Percentiles rank a stretch among this genome's conserved stretches.
phyloP scores from a whole-genome alignment of 2,888 invertebrate species.

The Asteroscopus sphinx region DNA sequence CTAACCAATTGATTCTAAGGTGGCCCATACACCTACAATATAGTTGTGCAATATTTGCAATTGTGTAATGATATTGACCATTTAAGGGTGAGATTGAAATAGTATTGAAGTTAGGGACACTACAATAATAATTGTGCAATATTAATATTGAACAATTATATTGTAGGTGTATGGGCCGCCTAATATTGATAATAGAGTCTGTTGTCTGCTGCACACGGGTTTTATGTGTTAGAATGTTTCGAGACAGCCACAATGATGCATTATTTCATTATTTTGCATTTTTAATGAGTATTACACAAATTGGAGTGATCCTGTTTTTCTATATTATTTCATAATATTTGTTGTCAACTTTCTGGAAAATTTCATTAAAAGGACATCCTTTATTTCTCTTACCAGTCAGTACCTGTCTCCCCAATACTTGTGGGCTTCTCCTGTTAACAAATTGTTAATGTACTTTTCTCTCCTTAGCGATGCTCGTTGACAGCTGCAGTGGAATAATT shows the following conservation, averaged over 20 bases:
- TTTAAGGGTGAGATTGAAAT: too few species aligned
- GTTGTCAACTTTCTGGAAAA: constrained; percentile 81
- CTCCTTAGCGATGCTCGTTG: constrained; percentile 82
- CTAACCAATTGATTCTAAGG: too few species aligned
- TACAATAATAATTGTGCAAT: too few species aligned
- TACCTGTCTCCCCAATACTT: constrained; percentile 67
- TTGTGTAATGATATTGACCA: too few species aligned
- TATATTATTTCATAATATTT: constrained; percentile 46
- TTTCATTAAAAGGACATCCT: constrained; percentile 83
- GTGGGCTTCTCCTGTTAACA: constrained; percentile 62
- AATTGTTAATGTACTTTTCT: constrained; percentile 79
- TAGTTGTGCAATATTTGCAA: too few species aligned
- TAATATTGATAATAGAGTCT: too few species aligned
- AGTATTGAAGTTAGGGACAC: too few species aligned
- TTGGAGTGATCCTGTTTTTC: constrained; percentile 50
- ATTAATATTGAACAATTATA: too few species aligned
- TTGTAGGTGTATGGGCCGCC: too few species aligned
- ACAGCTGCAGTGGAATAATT: constrained; percentile 89
- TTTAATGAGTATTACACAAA: constrained; percentile 28
- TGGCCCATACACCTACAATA: too few species aligned
- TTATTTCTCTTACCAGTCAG: constrained; percentile 86
- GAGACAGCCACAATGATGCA: constrained; percentile 14
- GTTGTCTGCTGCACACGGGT: too few species aligned
- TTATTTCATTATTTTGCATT: too few species aligned
- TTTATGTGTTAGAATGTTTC: neutral